These are phyloP conservation scores for Apteryx mantelli DNA, from an alignment of 2,113 vertebrate genomes.

Conservation along the genomic window DNA sequence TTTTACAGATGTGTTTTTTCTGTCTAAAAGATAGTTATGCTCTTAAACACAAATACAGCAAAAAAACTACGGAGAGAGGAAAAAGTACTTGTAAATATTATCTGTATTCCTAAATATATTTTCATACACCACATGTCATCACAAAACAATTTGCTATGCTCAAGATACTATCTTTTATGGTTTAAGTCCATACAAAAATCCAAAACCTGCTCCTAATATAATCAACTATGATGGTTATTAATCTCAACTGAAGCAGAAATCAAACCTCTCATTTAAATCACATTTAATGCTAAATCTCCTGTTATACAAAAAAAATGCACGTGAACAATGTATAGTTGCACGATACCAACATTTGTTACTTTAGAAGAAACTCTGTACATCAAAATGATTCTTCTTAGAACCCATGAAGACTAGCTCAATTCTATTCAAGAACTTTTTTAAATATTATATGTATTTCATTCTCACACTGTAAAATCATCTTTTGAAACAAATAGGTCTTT, in stretches of 20 bases:
- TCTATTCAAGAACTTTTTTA: not conserved
- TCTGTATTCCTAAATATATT: not conserved
- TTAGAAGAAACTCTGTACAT: not conserved
- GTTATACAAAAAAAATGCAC: not conserved
- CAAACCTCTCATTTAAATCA: not conserved
- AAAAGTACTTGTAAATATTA: not conserved
- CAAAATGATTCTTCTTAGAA: not conserved
- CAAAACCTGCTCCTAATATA: not conserved
- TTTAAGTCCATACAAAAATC: not conserved
- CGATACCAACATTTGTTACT: not conserved
- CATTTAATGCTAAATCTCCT: not conserved
- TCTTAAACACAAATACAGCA: not conserved
- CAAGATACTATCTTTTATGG: not conserved
- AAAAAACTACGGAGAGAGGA: not conserved
- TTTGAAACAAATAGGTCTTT: not conserved
- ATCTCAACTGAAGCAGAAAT: not conserved
- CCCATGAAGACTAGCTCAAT: not conserved
- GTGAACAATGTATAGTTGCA: not conserved
- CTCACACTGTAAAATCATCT: not conserved
- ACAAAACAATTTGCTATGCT: not conserved
- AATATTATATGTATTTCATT: rapidly evolving
- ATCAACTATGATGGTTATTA: not conserved
- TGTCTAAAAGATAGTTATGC: not conserved
- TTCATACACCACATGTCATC: not conserved
- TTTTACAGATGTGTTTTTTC: not conserved